Evolutionary conservation across 2,797 vertebrate genomes (phyloP).

Genomic region (Rhodeus uyekii): DNA sequence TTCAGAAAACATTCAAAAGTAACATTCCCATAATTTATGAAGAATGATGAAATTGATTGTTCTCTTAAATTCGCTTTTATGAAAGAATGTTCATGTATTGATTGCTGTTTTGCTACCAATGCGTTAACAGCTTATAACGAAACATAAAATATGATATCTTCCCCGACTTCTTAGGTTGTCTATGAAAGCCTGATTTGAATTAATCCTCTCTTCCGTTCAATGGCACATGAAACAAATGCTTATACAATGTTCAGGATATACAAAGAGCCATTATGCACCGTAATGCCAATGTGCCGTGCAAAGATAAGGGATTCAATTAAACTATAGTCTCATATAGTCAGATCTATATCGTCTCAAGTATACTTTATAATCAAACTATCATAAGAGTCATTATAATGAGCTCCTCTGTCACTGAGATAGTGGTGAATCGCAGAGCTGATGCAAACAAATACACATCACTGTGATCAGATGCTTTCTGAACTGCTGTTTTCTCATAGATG

Average conservation of each 20-base stretch:
- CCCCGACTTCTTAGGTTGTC: background rate
- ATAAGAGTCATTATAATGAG: background rate
- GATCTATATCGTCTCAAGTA: background rate
- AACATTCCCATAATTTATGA: background rate
- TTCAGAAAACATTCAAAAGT: background rate
- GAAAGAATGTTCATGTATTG: background rate
- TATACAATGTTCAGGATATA: background rate
- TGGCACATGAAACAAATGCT: background rate
- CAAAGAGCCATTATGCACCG: background rate
- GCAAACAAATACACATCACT: no score
- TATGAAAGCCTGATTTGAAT: no score
- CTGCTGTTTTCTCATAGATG: background rate
- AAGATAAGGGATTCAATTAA: background rate
- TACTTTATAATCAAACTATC: background rate
- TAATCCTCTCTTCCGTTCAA: background rate
- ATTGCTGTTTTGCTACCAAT: background rate
- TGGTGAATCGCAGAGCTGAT: no score
- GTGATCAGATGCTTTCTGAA: no score
- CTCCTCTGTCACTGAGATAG: background rate
- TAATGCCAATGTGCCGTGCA: background rate
- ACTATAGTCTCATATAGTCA: background rate
- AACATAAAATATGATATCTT: background rate
- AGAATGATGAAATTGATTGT: background rate
- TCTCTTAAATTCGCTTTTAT: background rate
- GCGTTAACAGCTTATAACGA: background rate